phyloP scores from a whole-genome alignment of 2,888 invertebrate species.

The Athalia rosae region DNA sequence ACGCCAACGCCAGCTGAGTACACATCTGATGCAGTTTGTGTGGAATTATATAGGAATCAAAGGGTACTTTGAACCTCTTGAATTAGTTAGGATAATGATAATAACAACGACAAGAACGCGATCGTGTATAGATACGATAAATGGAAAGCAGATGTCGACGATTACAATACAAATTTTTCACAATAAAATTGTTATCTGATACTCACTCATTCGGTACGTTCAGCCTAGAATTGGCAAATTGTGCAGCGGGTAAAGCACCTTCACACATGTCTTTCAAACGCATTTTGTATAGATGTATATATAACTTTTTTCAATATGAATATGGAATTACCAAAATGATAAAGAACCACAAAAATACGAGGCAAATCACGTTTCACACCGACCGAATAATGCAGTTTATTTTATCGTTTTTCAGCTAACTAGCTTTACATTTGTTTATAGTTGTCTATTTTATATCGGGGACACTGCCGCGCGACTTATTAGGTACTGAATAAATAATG shows the following conservation, averaged over 20 bases:
- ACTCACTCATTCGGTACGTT: constrained; percentile 66
- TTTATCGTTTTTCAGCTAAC: not conserved
- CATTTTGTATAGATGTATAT: constrained; percentile 50
- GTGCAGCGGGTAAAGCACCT: constrained; percentile 53
- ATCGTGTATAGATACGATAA: not conserved
- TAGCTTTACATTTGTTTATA: no score
- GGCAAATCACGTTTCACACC: not conserved
- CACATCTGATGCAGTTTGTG: no score
- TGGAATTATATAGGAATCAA: no score
- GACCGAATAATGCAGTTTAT: no score
- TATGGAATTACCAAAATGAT: not conserved
- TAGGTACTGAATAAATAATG: no score
- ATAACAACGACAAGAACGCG: no score
- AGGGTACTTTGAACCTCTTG: no score
- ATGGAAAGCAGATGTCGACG: not conserved
- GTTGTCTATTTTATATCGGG: no score
- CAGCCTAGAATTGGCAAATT: constrained; percentile 57
- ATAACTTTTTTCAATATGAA: not conserved
- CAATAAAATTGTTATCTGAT: not conserved
- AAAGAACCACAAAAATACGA: not conserved
- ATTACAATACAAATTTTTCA: not conserved
- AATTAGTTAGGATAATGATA: no score
- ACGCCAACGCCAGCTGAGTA: no score
- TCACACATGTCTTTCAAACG: constrained; percentile 60
- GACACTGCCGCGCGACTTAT: no score